A percentile compares a stretch with the other conserved stretches of the same genome.
Conservation (phyloP, 2,888 invertebrate genomes). For the Leptinotarsa peninsularis region DNA sequence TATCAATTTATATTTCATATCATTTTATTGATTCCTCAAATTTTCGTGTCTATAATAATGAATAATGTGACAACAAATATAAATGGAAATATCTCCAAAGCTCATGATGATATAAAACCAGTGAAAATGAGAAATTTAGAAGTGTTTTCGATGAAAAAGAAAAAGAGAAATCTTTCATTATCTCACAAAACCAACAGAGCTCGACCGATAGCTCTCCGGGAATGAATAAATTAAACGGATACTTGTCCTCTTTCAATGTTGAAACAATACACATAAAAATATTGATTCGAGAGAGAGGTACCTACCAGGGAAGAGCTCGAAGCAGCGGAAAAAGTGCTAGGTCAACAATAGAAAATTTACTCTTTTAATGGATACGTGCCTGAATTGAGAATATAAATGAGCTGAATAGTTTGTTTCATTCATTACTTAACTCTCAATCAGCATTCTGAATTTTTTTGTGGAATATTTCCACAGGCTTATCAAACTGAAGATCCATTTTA, state of each 20-base stretch:
- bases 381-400: background rate
- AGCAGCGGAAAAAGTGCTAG: slow-evolving; percentile 4
- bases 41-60: too few species aligned
- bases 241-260: slow-evolving; percentile 20
- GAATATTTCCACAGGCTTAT: too few species aligned
- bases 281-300: background rate
- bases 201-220: slow-evolving; percentile 10
- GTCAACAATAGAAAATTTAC: slow-evolving; percentile 13
- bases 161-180: slow-evolving; percentile 20
- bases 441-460: background rate
- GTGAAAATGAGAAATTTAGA: background rate
- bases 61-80: too few species aligned
- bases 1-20: too few species aligned
- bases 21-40: too few species aligned
- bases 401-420: background rate
- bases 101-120: background rate
- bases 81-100: too few species aligned
- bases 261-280: slow-evolving; percentile 1
- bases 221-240: slow-evolving; percentile 26
- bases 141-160: background rate
- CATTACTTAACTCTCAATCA: background rate
- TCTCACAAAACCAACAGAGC: slow-evolving; percentile 21
- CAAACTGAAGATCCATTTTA: too few species aligned
- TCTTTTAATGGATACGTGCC: background rate
- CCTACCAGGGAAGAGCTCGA: background rate